These are phyloP conservation scores for Diogma glabrata DNA, from an alignment of 2,888 invertebrate species.

Conservation along the genomic window DNA sequence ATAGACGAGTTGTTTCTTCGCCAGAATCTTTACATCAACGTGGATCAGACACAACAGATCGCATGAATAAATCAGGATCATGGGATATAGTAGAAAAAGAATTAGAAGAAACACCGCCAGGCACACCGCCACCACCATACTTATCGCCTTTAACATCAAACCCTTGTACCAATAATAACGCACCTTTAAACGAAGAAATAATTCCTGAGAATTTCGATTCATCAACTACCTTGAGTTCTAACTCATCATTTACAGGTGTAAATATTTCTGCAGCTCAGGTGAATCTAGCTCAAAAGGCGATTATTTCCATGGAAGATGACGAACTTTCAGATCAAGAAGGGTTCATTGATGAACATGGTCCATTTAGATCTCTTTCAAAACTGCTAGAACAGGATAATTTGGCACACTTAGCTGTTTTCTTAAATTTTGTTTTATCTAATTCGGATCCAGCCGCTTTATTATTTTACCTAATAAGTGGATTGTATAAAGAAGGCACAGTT, in stretches of 20 bases:
- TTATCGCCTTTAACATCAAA: constrained; percentile 34
- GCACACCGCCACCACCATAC: constrained; percentile 84
- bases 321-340: constrained; percentile 81
- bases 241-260: constrained; percentile 13
- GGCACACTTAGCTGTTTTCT: constrained; percentile 87
- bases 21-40: constrained; percentile 33
- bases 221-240: background rate
- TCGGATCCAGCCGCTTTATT: constrained; percentile 56
- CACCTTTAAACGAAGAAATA: background rate
- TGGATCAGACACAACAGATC: constrained; percentile 24
- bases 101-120: constrained; percentile 54
- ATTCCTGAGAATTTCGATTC: background rate
- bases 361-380: constrained; percentile 74
- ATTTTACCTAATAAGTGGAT: constrained; percentile 82
- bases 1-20: constrained; percentile 36
- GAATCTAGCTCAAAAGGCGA: constrained; percentile 52
- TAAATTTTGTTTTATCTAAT: constrained; percentile 80
- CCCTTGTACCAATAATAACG: constrained; percentile 20
- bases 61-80: constrained; percentile 33
- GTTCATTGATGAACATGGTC: constrained; percentile 69
- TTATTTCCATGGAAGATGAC: constrained; percentile 94
- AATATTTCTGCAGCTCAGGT: constrained; percentile 32
- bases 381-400: constrained; percentile 63
- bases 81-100: constrained; percentile 36
- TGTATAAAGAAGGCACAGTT: constrained; percentile 71